A percentile compares a stretch with the other conserved stretches of the same genome.
Evolutionary conservation across 2,888 invertebrate species (phyloP).

Genomic region (Ganaspis brasiliensis): DNA sequence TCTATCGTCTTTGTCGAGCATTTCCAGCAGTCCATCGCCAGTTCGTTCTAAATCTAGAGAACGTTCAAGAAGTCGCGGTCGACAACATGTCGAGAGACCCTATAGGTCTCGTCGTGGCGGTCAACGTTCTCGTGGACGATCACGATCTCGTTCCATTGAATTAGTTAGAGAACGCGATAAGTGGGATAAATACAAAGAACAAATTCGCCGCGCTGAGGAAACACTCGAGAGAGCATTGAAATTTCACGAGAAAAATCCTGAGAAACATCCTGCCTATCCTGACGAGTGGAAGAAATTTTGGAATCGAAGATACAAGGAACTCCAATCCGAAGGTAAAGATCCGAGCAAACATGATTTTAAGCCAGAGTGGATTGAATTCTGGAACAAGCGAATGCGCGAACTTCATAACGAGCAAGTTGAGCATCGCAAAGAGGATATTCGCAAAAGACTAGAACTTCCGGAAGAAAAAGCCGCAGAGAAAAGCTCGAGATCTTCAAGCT

Average conservation of each 20-base stretch:
- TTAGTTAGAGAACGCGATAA: slow-evolving; percentile 81
- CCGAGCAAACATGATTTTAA: slow-evolving; percentile 92
- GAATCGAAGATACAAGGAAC: slow-evolving; percentile 91
- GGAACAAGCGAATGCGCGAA: slow-evolving; percentile 92
- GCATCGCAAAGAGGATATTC: slow-evolving; percentile 86
- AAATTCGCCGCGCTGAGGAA: slow-evolving; percentile 81
- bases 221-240: slow-evolving; percentile 85
- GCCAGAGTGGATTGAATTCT: slow-evolving; percentile 93
- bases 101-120: slow-evolving; percentile 69
- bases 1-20: slow-evolving; percentile 82
- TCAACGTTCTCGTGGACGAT: slow-evolving; percentile 75
- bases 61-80: slow-evolving; percentile 66
- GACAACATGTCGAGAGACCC: slow-evolving; percentile 39
- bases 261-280: slow-evolving; percentile 93
- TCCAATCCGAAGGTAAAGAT: slow-evolving; percentile 88
- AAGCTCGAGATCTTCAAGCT: slow-evolving; percentile 59
- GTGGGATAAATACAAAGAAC: slow-evolving; percentile 82
- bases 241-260: slow-evolving; percentile 91
- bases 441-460: slow-evolving; percentile 83
- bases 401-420: slow-evolving; percentile 87
- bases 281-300: slow-evolving; percentile 96
- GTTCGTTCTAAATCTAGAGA: slow-evolving; percentile 72
- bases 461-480: slow-evolving; percentile 78
- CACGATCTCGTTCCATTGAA: slow-evolving; percentile 69
- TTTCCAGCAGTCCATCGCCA: slow-evolving; percentile 81